Evolutionary conservation across 2,888 invertebrate species (phyloP).

Genomic region (Drosophila colorata): DNA sequence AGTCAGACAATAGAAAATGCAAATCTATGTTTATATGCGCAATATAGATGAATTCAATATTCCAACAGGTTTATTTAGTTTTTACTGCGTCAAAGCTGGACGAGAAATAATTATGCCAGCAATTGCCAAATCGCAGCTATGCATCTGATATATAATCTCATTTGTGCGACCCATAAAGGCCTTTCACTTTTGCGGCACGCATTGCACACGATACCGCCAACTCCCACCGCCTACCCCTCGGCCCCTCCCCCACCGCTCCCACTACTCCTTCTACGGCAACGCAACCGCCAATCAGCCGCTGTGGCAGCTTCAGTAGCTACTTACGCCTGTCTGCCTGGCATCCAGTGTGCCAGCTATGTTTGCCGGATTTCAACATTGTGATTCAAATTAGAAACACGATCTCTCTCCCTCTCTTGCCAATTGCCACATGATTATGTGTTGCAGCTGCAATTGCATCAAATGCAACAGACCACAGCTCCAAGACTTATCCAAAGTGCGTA

Average conservation of each 20-base stretch:
- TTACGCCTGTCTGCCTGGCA: constrained; percentile 43
- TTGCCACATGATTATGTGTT: constrained; percentile 28
- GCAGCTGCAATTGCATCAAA: constrained; percentile 23
- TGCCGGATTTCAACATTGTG: constrained; percentile 43
- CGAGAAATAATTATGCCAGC: constrained; percentile 52
- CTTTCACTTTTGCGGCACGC: constrained; percentile 76
- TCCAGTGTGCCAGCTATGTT: constrained; percentile 23
- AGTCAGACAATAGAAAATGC: constrained; percentile 61
- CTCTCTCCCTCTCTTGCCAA: constrained; percentile 13
- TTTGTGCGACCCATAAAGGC: constrained; percentile 68
- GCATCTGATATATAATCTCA: constrained; percentile 67
- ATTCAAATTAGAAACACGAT: constrained; percentile 59
- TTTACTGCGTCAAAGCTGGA: constrained; percentile 7
- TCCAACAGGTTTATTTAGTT: constrained; percentile 50
- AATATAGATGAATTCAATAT: constrained; percentile 18
- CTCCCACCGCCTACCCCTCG: background rate
- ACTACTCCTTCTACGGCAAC: constrained; percentile 4
- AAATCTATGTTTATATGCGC: constrained; percentile 36
- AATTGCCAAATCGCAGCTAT: constrained; percentile 64
- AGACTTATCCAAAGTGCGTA: constrained; percentile 34
- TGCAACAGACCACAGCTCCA: constrained; percentile 22
- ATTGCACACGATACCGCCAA: constrained; percentile 42
- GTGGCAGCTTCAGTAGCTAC: constrained; percentile 40
- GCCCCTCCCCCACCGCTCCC: constrained; percentile 2
- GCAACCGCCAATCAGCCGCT: constrained; percentile 32